Evolutionary conservation across 2,888 invertebrate genomes (phyloP).

Genomic region (Melikaiella ostensackeni): DNA sequence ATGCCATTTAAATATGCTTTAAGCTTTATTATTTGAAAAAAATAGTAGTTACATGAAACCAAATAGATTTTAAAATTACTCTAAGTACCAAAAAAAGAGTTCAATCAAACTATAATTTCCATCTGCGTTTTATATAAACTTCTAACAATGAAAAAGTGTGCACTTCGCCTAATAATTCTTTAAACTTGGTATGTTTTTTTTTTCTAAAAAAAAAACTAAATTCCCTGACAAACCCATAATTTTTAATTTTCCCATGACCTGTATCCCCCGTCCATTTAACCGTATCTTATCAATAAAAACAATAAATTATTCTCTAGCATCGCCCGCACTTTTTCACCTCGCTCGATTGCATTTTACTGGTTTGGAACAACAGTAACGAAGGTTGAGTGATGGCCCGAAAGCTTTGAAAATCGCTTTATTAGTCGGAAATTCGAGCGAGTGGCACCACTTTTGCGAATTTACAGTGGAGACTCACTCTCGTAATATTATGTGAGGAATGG

Average conservation of each 20-base stretch:
- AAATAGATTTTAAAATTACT: too few species aligned
- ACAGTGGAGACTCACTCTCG: constrained; percentile 10
- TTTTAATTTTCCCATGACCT: not conserved
- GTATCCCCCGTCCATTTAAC: not conserved
- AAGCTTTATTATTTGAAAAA: too few species aligned
- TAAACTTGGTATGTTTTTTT: not conserved
- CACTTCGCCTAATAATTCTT: not conserved
- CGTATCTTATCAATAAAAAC: not conserved
- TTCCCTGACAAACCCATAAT: not conserved
- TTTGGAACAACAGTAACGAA: constrained; percentile 10
- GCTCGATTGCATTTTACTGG: not conserved
- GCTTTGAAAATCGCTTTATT: constrained; percentile 26
- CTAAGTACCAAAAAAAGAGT: too few species aligned
- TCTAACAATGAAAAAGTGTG: too few species aligned
- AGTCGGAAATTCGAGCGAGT: constrained; percentile 26
- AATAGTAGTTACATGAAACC: too few species aligned
- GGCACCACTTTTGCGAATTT: constrained; percentile 30
- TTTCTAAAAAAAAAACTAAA: not conserved
- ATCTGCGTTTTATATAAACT: too few species aligned
- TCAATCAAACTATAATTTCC: too few species aligned
- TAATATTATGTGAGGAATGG: constrained; percentile 41
- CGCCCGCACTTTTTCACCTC: not conserved
- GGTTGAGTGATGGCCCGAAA: constrained; percentile 17
- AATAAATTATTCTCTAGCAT: not conserved
- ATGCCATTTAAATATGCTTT: too few species aligned